Evolutionary conservation across 2,888 invertebrate genomes (phyloP).

Genomic region (Macaria liturata): DNA sequence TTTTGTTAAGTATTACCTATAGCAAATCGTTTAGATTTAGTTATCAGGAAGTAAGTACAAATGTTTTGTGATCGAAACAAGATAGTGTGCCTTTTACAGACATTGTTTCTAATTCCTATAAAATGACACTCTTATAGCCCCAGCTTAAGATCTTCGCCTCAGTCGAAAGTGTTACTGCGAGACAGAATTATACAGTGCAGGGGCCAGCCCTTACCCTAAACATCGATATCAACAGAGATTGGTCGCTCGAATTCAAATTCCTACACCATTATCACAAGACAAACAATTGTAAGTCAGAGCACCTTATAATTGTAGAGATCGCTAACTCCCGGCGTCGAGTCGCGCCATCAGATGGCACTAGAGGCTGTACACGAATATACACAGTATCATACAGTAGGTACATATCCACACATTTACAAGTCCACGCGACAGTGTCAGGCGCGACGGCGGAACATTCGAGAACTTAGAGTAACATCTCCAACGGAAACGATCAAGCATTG

Average conservation of each 20-base stretch:
- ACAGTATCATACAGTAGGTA: constrained; percentile 64
- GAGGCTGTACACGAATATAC: constrained; percentile 73
- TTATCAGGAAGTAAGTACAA: too few species aligned
- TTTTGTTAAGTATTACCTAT: too few species aligned
- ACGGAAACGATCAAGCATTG: constrained; percentile 42
- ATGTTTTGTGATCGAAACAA: too few species aligned
- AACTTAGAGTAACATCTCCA: constrained; percentile 36
- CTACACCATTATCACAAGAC: constrained; percentile 76
- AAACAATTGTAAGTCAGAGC: constrained; percentile 80
- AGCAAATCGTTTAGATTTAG: too few species aligned
- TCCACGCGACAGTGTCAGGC: constrained; percentile 63
- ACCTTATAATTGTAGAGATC: constrained; percentile 84
- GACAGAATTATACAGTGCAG: constrained; percentile 47
- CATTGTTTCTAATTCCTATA: too few species aligned
- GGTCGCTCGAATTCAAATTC: constrained; percentile 73
- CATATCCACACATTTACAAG: constrained; percentile 76
- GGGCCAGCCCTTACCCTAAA: constrained; percentile 72
- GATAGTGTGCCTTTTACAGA: too few species aligned
- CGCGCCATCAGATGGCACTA: constrained; percentile 75
- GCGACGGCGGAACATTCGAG: constrained; percentile 54
- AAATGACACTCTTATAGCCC: too few species aligned
- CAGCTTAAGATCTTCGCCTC: constrained; percentile 26
- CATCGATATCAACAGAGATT: constrained; percentile 69
- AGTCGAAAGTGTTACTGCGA: constrained; percentile 38
- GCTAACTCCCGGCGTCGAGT: constrained; percentile 64